Base-by-base conservation (phyloP, 2,113 vertebrate genomes). In the Merops nubicus region DNA sequence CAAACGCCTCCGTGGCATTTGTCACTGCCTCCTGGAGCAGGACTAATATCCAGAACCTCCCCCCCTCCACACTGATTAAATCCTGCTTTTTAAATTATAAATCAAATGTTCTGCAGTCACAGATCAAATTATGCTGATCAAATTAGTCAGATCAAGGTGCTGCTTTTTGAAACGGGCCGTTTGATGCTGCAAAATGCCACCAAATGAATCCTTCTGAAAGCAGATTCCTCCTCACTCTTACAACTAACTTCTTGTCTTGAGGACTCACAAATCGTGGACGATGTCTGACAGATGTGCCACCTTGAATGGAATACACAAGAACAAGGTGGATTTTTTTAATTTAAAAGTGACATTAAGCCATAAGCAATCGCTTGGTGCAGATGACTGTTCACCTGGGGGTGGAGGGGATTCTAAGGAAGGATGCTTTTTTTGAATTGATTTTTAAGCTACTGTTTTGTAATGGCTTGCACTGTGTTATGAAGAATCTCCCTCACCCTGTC, bases 141-240 rank as follows among this genome's bases (percentile, higher is more conserved):
- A 84, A 74, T 81, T 15, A 83, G 38, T 43, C 23, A 87, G 67
- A 89, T 85, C 84, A 91, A 92, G 74, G 74, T 26, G 69, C 28
- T 40, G 8, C 33, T 42, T 33, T 93, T 78, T 50, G 48, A 93
- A 59, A 87, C 0, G 2, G 22, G 65, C 33, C 48, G 65, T 94
- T 62, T 68, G 69, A 72, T 69, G 65, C n/a, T 56, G 53, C 43
- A 85, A 78, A 92, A 65, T 5, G 13, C 45, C 59, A 90, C 40
- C 45, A 45, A 53, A 65, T 17, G 21, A 45, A 43, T 48, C 26
- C 29, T 65, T 60, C 70, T 56, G 70, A 76, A 90, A 64, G 53
- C 28, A 70, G 56, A 22, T 50, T 76, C 47, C 36, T 64, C 38
- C 48, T 75, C 26, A 19, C 22, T 38, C 36, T 45, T 62, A 47